A percentile compares a stretch with the other conserved stretches of the same genome.
Evolutionary conservation across 2,797 vertebrate genomes (phyloP).

Genomic region (Champsocephalus esox): DNA sequence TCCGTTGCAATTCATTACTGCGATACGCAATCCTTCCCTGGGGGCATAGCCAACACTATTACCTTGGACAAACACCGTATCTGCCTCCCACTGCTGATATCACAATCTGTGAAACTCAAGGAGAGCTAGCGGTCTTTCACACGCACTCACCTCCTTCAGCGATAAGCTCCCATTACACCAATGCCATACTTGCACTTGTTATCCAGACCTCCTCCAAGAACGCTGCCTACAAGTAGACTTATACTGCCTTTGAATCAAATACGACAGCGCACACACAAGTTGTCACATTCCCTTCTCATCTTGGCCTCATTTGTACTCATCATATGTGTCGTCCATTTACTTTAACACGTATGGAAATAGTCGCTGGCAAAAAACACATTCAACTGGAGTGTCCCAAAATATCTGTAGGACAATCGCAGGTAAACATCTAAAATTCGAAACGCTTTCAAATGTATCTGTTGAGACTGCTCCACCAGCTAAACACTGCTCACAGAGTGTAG

Average conservation of each 20-base stretch:
- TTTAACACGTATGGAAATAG: not conserved
- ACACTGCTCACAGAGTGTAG: no score
- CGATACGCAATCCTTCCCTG: slow-evolving; percentile 60
- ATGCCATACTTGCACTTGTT: slow-evolving; percentile 25
- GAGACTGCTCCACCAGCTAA: not conserved
- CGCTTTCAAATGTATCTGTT: not conserved
- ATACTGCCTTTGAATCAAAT: not conserved
- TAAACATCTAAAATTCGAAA: not conserved
- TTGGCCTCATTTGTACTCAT: not conserved
- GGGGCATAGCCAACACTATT: slow-evolving; percentile 53
- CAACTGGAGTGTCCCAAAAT: no score
- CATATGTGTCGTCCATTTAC: not conserved
- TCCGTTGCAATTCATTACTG: slow-evolving; percentile 66
- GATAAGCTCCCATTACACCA: slow-evolving; percentile 58
- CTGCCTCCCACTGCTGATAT: slow-evolving; percentile 52
- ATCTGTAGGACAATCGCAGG: not conserved
- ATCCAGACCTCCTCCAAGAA: slow-evolving; percentile 4
- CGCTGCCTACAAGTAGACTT: not conserved
- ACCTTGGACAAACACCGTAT: slow-evolving; percentile 40
- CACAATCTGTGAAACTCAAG: slow-evolving; percentile 68
- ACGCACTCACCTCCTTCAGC: slow-evolving; percentile 21
- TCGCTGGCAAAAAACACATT: not conserved
- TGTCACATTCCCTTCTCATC: not conserved
- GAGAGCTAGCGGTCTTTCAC: slow-evolving; percentile 45
- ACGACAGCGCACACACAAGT: not conserved